Base-by-base conservation (phyloP, 2,888 invertebrate genomes). In the Ditula angustiorana region DNA sequence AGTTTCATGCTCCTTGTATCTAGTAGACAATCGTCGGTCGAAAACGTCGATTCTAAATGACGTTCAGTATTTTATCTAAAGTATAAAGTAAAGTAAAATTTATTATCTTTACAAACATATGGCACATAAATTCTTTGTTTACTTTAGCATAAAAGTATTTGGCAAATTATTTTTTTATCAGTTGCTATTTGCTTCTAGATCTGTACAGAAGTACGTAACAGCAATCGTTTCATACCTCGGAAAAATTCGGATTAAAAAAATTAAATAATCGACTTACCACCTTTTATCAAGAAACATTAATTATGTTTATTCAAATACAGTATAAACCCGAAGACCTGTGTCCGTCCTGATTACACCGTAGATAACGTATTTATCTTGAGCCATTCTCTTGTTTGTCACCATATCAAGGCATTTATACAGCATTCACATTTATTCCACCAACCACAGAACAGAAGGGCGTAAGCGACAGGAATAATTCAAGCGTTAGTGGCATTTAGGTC, bases 291-390 rank as follows among this genome's bases (percentile, higher is more conserved):
- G 41, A 28, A 26, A 47, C 49, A 69, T 46, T 56, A 61, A 60
- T 62, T 70, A 64, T 67, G 66, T 70, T 67, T 57, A 64, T 58
- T 64, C 71, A 72, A 72, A 74, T 70, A 72, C 72, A 70, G 72
- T 74, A 63, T 63, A 75, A 71, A 71, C 71, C 68, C 71, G 75
- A 77, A 74, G 79, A 80, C 81, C 84, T 81, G 69, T 90, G 90
- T 90, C 91, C 90, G 85, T 89, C 83, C 82, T 82, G 81, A 85
- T 86, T 85, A 78, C 83, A 78, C 76, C 74, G 76, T 69, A 81
- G 89, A 88, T 90, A 90, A 87, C 83, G 81, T 69, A 90, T 90
- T 90, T 85, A 87, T 87, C 85, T 81, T 78, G 77, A 75, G 77
- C 76, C 79, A 81, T 83, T 80, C 83, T 73, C 74, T 64, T 86